Evolutionary conservation across 2,113 vertebrate genomes (phyloP).

Genomic region (Vireo altiloquus): DNA sequence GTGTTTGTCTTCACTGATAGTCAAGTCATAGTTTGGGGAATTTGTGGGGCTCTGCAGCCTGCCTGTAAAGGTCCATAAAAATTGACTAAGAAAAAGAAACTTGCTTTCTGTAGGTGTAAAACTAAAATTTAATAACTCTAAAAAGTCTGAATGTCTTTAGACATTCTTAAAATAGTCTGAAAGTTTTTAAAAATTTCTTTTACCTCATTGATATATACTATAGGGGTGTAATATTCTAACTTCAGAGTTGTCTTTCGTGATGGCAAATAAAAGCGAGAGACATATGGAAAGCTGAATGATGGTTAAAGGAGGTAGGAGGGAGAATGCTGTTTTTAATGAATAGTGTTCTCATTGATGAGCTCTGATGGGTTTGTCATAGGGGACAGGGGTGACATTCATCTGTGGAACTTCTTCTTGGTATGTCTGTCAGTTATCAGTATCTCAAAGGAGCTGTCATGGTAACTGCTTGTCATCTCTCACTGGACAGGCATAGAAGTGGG

Average conservation of each 20-base stretch:
- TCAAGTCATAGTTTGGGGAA: neutral
- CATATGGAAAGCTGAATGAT: neutral
- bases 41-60: neutral
- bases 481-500: neutral
- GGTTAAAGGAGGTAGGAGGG: constrained; percentile 5
- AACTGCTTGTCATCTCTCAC: neutral
- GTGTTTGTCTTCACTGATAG: neutral
- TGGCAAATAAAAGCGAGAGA: neutral
- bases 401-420: neutral
- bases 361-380: neutral
- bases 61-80: neutral
- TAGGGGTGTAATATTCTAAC: neutral
- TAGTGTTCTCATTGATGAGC: neutral
- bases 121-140: neutral
- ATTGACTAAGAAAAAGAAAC: neutral
- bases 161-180: neutral
- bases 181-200: neutral
- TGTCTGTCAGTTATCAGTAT: neutral
- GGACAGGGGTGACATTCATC: neutral
- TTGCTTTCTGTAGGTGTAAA: neutral
- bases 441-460: neutral
- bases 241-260: neutral
- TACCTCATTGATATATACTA: neutral
- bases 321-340: neutral
- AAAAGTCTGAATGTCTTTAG: neutral